These are phyloP conservation scores for Tragelaphus scriptus DNA, from an alignment of 2,113 vertebrate genomes.

Conservation along the genomic window DNA sequence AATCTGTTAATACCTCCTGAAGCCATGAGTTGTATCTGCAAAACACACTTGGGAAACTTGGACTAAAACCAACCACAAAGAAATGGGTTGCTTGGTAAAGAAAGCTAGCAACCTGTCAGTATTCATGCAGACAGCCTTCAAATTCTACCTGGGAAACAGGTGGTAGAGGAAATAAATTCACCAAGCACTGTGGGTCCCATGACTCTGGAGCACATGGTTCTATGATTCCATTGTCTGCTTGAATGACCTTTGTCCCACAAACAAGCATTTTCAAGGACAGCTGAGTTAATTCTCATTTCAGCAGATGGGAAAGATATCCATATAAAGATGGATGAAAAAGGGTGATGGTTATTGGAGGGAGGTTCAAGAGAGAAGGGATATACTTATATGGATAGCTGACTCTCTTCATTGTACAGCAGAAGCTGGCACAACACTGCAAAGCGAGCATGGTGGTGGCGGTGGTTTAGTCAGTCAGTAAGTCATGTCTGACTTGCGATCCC, in stretches of 20 bases:
- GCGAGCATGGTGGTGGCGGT: not conserved
- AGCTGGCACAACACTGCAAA: not conserved
- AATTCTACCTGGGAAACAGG: not conserved
- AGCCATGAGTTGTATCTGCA: not conserved
- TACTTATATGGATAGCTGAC: not conserved
- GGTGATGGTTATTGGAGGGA: not conserved
- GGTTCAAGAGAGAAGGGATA: not conserved
- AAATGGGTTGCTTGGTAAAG: not conserved
- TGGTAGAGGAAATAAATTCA: not conserved
- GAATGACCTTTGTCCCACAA: not conserved
- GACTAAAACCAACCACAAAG: not conserved
- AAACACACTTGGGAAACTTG: not conserved
- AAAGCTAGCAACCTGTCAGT: not conserved
- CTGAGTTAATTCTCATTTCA: not conserved
- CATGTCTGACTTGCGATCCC: accelerated
- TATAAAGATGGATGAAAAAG: not conserved
- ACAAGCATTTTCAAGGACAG: not conserved
- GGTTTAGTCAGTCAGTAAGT: not conserved
- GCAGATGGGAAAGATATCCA: not conserved
- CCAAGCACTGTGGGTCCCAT: not conserved
- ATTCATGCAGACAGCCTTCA: not conserved
- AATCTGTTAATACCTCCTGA: not conserved
- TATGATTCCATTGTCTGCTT: not conserved
- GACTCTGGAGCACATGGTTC: not conserved
- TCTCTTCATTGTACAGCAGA: not conserved